Evolutionary conservation across 2,797 vertebrate genomes (phyloP).

Genomic region (Chiloscyllium punctatum): DNA sequence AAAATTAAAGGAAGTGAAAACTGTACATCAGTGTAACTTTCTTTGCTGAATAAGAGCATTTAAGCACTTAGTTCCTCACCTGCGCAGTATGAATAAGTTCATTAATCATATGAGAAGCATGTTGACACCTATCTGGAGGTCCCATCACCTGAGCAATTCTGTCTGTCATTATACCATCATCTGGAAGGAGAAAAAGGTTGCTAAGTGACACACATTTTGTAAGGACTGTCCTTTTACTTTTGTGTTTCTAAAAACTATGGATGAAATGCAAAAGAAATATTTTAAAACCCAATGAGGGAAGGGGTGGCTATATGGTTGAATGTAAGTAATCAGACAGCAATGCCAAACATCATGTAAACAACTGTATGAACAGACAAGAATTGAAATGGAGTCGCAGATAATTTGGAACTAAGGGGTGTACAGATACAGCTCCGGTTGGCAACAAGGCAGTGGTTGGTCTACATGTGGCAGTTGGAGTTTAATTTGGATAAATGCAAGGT

Average conservation of each 20-base stretch:
- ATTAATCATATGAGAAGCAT: constrained; percentile 88
- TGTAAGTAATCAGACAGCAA: no score
- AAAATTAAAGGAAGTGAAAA: not conserved
- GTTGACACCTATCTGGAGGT: constrained; percentile 87
- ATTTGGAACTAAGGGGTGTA: no score
- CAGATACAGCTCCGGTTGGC: no score
- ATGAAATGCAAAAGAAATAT: not conserved
- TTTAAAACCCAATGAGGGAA: not conserved
- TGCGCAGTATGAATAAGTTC: constrained; percentile 93
- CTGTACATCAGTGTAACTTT: not conserved
- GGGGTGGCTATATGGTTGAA: no score
- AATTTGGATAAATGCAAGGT: no score
- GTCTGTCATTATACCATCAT: constrained; percentile 89
- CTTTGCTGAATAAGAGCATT: not conserved
- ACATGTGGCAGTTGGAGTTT: no score
- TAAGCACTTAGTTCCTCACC: constrained; percentile 54
- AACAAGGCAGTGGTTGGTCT: no score
- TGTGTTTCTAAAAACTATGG: no score
- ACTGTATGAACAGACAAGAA: no score
- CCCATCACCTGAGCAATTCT: constrained; percentile 95
- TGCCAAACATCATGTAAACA: no score
- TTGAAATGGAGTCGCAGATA: no score
- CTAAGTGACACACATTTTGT: not conserved
- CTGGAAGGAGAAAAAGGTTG: constrained; percentile 52
- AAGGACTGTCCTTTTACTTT: no score